These are phyloP conservation scores for Sisyra terminalis DNA, from an alignment of 2,888 invertebrate genomes.

Conservation along the genomic window DNA sequence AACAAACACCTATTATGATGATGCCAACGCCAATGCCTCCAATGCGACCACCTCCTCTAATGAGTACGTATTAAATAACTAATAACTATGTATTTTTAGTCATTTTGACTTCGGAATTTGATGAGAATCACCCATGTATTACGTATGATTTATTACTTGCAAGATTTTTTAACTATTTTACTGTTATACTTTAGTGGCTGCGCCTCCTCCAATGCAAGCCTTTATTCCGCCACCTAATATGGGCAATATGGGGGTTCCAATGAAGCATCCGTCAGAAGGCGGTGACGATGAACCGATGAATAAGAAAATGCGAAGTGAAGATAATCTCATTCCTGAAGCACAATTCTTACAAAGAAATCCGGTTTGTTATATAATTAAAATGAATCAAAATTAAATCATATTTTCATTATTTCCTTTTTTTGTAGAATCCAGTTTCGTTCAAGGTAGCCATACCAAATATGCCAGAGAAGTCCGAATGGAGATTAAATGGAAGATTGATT, in stretches of 20 bases:
- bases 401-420: constrained; percentile 9
- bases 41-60: constrained; percentile 37
- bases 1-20: constrained; percentile 43
- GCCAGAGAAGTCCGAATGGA: constrained; percentile 89
- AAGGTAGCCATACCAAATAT: constrained; percentile 68
- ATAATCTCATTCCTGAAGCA: constrained; percentile 78
- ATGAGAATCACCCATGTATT: too few species aligned
- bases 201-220: constrained; percentile 28
- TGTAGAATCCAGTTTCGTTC: constrained; percentile 58
- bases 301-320: constrained; percentile 84
- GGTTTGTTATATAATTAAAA: constrained; percentile 21
- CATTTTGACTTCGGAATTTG: too few species aligned
- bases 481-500: constrained; percentile 78
- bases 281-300: constrained; percentile 61
- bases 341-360: constrained; percentile 57
- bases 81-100: not conserved
- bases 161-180: not conserved
- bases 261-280: constrained; percentile 32
- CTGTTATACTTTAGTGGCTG: constrained; percentile 21
- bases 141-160: too few species aligned
- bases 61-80: constrained; percentile 27
- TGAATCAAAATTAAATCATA: too few species aligned
- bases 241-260: constrained; percentile 22
- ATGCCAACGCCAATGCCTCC: constrained; percentile 39
- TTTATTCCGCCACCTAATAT: constrained; percentile 25